Base-by-base conservation (phyloP, 2,888 invertebrate species). In the Drosophila kambysellisi region DNA sequence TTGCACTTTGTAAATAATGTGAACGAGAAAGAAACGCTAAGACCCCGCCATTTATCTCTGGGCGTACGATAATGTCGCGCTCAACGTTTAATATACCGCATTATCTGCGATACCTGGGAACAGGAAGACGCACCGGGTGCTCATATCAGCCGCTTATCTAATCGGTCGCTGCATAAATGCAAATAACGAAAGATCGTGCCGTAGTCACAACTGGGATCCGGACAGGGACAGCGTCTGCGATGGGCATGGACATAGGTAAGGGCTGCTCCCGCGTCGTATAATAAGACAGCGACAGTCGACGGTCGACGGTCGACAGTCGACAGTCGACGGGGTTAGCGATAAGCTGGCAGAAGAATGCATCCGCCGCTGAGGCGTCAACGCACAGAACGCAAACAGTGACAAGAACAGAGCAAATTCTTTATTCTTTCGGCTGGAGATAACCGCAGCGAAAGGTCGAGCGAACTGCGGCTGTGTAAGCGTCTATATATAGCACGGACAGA, bases 391-490 rank as follows among this genome's bases (percentile, higher is more conserved):
- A 87, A 87, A 89, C 89, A 87, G 72, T 66, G 79, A 77, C 77
- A 81, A 88, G 88, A 89, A 89, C 89, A 85, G 87, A 85, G 89
- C 85, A 83, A 88, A 85, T 88, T 85, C 89, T 83, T 85, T 85
- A 89, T 87, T 87, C 84, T 82, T 73, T 46, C 41, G 53, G 15
- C 51, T 17, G 11, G 43, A 69, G 76, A 76, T 77, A 77, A 67
- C 50, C 25, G 66, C 69, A 61, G 71, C 67, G 68, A 76, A 77
- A 79, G 83, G 78, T 79, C 78, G 73, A 48, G 52, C 32, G 64
- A 57, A 43, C 61, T 64, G 54, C 41, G 57, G 30, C 57, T 59
- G 52, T 75, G 68, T 82, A 76, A 68, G 43, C 58, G 41, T 69
- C 76, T 79, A 80, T 74, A 82, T 78, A 84, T 81, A 86, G 81